Percentiles rank a stretch among this genome's conserved stretches.
Conservation (phyloP, 2,888 invertebrate species). For the Venusia cambrica region DNA sequence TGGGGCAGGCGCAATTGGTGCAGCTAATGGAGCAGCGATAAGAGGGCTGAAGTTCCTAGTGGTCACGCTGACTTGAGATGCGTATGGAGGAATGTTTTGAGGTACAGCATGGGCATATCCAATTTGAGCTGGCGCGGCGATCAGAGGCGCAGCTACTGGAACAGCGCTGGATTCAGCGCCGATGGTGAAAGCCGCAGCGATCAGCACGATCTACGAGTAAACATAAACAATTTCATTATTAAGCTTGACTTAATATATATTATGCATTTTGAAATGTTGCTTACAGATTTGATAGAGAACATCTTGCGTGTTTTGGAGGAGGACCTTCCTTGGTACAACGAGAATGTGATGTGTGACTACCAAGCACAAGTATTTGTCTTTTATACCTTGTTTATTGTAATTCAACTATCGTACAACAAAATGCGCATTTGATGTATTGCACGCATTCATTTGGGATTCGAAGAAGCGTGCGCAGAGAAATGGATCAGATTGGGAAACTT, state of each 20-base stretch:
- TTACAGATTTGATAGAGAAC: slow-evolving; percentile 77
- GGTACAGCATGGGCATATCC: slow-evolving; percentile 82
- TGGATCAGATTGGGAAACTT: slow-evolving; percentile 71
- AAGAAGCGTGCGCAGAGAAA: slow-evolving; percentile 64
- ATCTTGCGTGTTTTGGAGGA: slow-evolving; percentile 63
- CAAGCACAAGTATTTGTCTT: slow-evolving; percentile 58
- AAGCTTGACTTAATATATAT: not conserved
- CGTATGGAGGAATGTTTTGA: slow-evolving; percentile 83
- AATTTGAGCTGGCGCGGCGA: slow-evolving; percentile 78
- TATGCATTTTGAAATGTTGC: slow-evolving; percentile 23
- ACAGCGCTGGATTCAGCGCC: slow-evolving; percentile 62
- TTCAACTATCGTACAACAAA: slow-evolving; percentile 65
- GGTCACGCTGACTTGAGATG: slow-evolving; percentile 81
- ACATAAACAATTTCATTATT: not conserved
- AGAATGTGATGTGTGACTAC: slow-evolving; percentile 64
- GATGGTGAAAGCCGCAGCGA: slow-evolving; percentile 61
- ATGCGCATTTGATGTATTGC: slow-evolving; percentile 70
- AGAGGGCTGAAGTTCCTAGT: slow-evolving; percentile 63
- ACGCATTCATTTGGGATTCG: slow-evolving; percentile 72
- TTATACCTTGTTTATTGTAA: slow-evolving; percentile 71
- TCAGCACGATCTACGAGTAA: slow-evolving; percentile 62
- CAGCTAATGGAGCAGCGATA: slow-evolving; percentile 54
- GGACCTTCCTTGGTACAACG: slow-evolving; percentile 71
- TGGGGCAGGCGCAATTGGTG: slow-evolving; percentile 39
- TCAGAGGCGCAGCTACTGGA: slow-evolving; percentile 56